Evolutionary conservation across 2,888 invertebrate genomes (phyloP).

Genomic region (Tribolium freemani): DNA sequence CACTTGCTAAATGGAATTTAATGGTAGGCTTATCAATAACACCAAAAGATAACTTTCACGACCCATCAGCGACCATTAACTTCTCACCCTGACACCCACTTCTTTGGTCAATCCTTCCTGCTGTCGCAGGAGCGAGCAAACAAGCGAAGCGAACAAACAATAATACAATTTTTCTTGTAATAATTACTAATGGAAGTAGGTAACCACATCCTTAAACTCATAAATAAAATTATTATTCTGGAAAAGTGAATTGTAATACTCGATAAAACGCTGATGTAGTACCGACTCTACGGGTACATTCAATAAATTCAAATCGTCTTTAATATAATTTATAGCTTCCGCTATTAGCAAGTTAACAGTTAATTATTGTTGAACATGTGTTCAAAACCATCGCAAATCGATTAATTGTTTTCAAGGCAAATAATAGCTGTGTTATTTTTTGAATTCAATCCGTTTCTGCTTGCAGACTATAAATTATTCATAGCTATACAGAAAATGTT

Average conservation of each 20-base stretch:
- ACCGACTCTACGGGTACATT: neutral
- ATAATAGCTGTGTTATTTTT: neutral
- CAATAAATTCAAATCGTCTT: constrained; percentile 18
- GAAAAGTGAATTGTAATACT: neutral
- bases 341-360: constrained; percentile 11
- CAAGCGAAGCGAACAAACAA: too few species aligned
- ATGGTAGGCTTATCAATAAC: constrained; percentile 37
- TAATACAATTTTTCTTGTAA: too few species aligned
- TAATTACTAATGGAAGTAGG: too few species aligned
- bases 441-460: neutral
- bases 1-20: constrained; percentile 41
- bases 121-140: neutral
- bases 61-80: constrained; percentile 34
- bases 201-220: too few species aligned
- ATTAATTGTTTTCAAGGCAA: constrained; percentile 10
- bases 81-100: constrained; percentile 25
- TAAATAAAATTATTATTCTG: neutral
- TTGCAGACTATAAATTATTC: too few species aligned
- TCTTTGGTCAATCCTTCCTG: neutral
- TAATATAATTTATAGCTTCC: constrained; percentile 22
- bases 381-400: constrained; percentile 16
- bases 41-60: constrained; percentile 35
- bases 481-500: neutral
- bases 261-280: neutral
- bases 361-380: constrained; percentile 7